Base-by-base conservation (phyloP, 1,140 invertebrate species). In the Holotrichia oblita region DNA sequence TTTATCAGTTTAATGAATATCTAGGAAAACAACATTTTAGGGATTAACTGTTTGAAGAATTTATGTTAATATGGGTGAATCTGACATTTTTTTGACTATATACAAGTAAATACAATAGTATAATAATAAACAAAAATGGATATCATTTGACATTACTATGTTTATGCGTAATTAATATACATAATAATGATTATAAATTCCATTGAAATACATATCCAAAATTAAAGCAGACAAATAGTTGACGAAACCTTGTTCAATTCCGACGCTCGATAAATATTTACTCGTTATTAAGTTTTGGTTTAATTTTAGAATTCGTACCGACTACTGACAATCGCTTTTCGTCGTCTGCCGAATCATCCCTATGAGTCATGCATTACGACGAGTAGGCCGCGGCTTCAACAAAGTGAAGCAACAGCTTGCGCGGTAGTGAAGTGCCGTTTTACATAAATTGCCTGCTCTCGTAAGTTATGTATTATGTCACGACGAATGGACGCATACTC, bases 301-400 rank as follows among this genome's bases (percentile, higher is more conserved):
- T 34, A 69, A 69, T 69, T 69, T 69, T 69, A 34, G 61, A 69
- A 10, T 20, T 20, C 61, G 22, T 10, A 69, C 22, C 7, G 44
- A 48, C n/a, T 48, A 48, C 44, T 34, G 61, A 27, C 61, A 27
- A 22, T 55, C 48, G 17, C 48, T 55, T 55, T n/a, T 69, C 61
- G 22, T 69, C 61, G 61, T 24, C 27, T 34, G 22, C 27, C 61
- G 61, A 69, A 69, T 69, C 61, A 69, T 69, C 61, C 22, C 22
- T 7, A 27, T 69, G 61, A 69, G 61, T 69, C 61, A 69, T 34
- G 3, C 61, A 22, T 3, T 24, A 10, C 61, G n/a, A n/a, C n/a
- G 22, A 10, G 61, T 27, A 14, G 22, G 61, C 20, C 27, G 61
- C 17, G 61, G 20, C 24, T 17, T 14, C 48, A 14, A 55, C 14